phyloP scores from a whole-genome alignment of 1,140 invertebrate genomes.

The Tetranychus urticae region DNA sequence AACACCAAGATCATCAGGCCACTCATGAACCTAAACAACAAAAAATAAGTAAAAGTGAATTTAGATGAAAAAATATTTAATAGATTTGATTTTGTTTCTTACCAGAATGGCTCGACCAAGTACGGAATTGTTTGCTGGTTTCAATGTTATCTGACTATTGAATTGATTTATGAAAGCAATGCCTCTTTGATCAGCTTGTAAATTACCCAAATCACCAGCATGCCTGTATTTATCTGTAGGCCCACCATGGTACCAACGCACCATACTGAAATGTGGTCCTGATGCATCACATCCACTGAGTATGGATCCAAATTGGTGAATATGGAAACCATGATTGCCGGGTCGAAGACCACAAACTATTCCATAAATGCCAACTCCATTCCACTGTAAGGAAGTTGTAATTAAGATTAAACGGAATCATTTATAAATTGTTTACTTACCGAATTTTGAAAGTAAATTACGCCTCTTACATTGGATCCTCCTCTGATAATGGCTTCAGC shows the following conservation, averaged over 20 bases:
- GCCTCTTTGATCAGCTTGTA: slow-evolving; percentile 13
- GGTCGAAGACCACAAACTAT: not conserved
- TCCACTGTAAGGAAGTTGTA: slow-evolving; percentile 19
- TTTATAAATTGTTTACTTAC: not conserved
- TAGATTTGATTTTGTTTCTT: not conserved
- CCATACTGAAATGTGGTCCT: slow-evolving; percentile 25
- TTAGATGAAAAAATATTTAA: not conserved
- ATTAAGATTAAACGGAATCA: not conserved
- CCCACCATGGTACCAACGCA: slow-evolving; percentile 23
- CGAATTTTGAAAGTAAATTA: slow-evolving; percentile 43
- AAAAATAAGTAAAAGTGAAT: slow-evolving; percentile 16
- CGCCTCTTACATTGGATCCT: slow-evolving; percentile 42
- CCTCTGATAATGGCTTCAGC: slow-evolving; percentile 21
- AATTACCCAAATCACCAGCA: slow-evolving; percentile 27
- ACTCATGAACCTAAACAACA: slow-evolving; percentile 42
- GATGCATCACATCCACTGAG: slow-evolving; percentile 21
- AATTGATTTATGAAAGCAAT: not conserved
- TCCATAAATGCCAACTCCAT: not conserved
- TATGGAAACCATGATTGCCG: slow-evolving; percentile 18
- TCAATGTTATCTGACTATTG: slow-evolving; percentile 9
- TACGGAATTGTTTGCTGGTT: slow-evolving; percentile 2
- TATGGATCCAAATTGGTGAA: slow-evolving; percentile 19
- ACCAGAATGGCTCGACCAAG: not conserved
- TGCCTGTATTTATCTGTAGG: slow-evolving; percentile 25
- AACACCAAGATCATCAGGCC: slow-evolving; percentile 74